Conservation (phyloP, 2,888 invertebrate genomes). For the Piscicola geometra region DNA sequence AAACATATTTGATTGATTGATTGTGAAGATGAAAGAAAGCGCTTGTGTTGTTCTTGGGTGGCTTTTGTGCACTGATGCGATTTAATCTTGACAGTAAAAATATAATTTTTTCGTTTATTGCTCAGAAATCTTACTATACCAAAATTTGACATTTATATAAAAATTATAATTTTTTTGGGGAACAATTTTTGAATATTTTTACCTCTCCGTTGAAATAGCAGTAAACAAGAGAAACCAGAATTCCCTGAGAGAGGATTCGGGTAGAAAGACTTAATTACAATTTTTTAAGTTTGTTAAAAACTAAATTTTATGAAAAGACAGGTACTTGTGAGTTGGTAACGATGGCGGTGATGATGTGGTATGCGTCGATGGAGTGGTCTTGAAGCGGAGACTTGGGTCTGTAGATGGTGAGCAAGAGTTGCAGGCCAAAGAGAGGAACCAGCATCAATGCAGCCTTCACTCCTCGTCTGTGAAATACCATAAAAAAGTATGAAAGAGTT, state of each 20-base stretch:
- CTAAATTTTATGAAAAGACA: neutral
- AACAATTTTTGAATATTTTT: no score
- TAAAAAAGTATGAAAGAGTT: no score
- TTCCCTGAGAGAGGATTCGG: constrained; percentile 32
- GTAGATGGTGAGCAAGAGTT: constrained; percentile 51
- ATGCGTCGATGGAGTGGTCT: neutral
- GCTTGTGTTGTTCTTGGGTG: no score
- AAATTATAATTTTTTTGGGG: no score
- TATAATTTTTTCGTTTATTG: no score
- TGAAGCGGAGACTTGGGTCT: constrained; percentile 43
- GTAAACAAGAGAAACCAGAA: constrained; percentile 41
- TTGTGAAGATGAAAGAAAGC: no score
- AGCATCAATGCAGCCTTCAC: constrained; percentile 53
- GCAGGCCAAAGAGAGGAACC: constrained; percentile 53
- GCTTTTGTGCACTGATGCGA: no score
- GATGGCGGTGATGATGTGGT: neutral
- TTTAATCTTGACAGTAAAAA: no score
- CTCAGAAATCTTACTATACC: no score
- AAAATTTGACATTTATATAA: no score
- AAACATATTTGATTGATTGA: no score
- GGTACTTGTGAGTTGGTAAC: constrained; percentile 8
- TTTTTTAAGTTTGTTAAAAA: neutral
- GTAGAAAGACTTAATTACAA: neutral
- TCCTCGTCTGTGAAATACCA: constrained; percentile 49
- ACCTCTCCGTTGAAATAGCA: constrained; percentile 42